phyloP scores from a whole-genome alignment of 2,888 invertebrate species.

The Ypsolopha scabrella region DNA sequence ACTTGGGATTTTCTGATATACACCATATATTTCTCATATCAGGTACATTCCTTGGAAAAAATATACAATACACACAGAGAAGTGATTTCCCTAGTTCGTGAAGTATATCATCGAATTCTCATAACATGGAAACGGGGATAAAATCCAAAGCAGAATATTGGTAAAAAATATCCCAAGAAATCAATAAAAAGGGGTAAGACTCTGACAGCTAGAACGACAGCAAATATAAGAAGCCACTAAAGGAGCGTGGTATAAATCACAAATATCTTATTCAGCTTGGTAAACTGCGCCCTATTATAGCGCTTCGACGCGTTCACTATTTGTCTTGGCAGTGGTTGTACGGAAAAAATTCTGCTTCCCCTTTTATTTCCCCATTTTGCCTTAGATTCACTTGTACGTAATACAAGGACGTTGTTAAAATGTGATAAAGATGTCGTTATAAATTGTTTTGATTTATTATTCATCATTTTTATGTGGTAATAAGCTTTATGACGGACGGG shows the following conservation, averaged over 20 bases:
- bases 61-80: background rate
- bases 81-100: background rate
- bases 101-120: too few relatives aligned
- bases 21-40: background rate
- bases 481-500: background rate
- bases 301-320: conserved; percentile 9
- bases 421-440: background rate
- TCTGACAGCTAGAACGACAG: background rate
- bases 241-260: conserved; percentile 5
- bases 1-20: too few relatives aligned
- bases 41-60: background rate
- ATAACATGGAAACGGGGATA: too few relatives aligned
- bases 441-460: background rate
- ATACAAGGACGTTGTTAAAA: background rate
- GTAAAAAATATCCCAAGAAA: background rate
- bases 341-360: conserved; percentile 4
- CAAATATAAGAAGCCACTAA: conserved; percentile 2
- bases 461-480: background rate
- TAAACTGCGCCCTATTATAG: conserved; percentile 8
- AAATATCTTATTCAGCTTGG: conserved; percentile 9
- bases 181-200: background rate
- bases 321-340: conserved; percentile 8
- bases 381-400: background rate
- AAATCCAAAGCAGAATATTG: too few relatives aligned
- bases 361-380: conserved; percentile 1